A percentile compares a stretch with the other conserved stretches of the same genome.
Evolutionary conservation across 2,113 vertebrate genomes (phyloP).

Genomic region (Heterotis niloticus): DNA sequence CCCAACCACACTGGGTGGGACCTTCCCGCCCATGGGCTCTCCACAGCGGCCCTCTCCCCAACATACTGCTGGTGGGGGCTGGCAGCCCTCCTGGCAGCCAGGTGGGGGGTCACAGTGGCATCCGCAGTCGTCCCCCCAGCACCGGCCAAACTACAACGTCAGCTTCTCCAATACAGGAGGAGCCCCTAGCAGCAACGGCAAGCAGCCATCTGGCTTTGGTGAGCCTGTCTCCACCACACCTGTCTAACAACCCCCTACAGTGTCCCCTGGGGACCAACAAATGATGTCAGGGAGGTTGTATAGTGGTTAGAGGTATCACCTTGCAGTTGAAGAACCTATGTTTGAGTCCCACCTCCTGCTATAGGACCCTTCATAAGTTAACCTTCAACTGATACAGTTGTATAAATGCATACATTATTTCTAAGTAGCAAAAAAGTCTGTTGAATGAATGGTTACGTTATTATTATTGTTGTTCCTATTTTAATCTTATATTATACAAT

Average conservation of each 20-base stretch:
- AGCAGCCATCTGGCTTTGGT: constrained; percentile 70
- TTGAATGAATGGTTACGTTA: too few species aligned
- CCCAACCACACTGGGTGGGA: constrained; percentile 80
- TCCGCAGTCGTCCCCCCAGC: constrained; percentile 77
- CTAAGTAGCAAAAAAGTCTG: too few species aligned
- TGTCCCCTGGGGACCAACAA: background rate
- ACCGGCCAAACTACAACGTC: constrained; percentile 94
- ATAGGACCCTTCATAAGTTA: too few species aligned
- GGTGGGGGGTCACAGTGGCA: constrained; percentile 46
- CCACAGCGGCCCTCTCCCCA: constrained; percentile 86
- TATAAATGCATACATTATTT: too few species aligned
- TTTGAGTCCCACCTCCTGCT: too few species aligned
- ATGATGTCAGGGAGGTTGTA: too few species aligned
- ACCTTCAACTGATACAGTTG: too few species aligned
- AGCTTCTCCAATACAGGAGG: constrained; percentile 78
- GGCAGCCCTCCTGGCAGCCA: constrained; percentile 27
- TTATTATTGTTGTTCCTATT: too few species aligned
- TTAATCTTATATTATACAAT: too few species aligned
- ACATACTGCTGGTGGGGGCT: constrained; percentile 58
- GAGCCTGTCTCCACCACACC: constrained; percentile 43
- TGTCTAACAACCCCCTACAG: too few species aligned
- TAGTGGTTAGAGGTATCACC: too few species aligned
- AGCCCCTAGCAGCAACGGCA: constrained; percentile 64
- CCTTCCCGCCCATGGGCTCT: constrained; percentile 81
- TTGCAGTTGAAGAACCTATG: too few species aligned